phyloP scores from a whole-genome alignment of 1,140 invertebrate genomes.

The Cherax destructor region DNA sequence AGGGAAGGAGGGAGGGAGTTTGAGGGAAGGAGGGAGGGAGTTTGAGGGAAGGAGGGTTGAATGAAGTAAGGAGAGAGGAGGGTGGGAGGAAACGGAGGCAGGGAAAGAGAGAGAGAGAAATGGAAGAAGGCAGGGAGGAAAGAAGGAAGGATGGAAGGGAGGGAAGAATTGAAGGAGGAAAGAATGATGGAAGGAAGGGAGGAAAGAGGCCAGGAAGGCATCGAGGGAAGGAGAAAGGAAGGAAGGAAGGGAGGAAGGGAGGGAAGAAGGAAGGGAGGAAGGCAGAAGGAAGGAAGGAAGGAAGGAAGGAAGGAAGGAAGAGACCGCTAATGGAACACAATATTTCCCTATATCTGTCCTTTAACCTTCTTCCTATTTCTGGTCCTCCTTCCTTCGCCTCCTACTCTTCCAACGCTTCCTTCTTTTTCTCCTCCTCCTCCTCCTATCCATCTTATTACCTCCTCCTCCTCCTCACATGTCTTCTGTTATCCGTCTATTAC shows the following conservation, averaged over 20 bases:
- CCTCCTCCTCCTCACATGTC: too few species aligned
- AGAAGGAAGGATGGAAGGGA: background rate
- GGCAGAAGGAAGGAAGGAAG: background rate
- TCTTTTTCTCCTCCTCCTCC: too few species aligned
- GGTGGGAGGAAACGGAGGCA: background rate
- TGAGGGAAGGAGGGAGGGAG: background rate
- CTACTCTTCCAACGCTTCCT: too few species aligned
- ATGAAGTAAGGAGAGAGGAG: background rate
- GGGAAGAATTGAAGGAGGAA: background rate
- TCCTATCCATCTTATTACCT: too few species aligned
- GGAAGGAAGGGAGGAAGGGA: background rate
- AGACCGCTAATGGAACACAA: too few species aligned
- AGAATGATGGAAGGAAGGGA: too few species aligned
- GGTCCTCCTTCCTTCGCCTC: too few species aligned
- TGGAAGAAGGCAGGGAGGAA: background rate
- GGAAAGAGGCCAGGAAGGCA: background rate
- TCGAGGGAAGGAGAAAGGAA: background rate
- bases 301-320: background rate
- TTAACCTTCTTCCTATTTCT: too few species aligned
- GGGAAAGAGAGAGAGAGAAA: background rate
- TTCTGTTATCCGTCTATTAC: too few species aligned
- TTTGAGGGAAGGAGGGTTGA: background rate
- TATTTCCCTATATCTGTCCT: too few species aligned
- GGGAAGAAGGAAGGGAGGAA: too few species aligned
- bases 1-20: background rate